Conservation (phyloP, 2,113 vertebrate species). For the Nanorana parkeri region DNA sequence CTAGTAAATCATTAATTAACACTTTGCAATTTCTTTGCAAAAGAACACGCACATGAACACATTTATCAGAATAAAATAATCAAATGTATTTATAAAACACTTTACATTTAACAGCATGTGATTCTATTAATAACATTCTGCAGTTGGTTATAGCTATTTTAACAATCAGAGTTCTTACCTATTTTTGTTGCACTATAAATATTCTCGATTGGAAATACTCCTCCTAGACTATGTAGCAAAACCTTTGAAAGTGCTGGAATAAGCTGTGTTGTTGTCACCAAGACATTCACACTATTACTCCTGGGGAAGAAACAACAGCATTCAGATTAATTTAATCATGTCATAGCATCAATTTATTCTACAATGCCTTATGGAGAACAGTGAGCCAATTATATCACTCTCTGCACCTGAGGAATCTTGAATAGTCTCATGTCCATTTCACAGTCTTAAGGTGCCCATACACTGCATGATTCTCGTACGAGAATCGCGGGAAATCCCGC, state of each 20-base stretch:
- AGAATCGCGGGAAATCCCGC: too few relatives aligned
- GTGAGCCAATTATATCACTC: background rate
- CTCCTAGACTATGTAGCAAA: conserved; percentile 80
- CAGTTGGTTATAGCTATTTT: background rate
- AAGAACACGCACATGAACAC: too few relatives aligned
- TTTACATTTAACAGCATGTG: too few relatives aligned
- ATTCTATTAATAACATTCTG: too few relatives aligned
- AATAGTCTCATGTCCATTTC: too few relatives aligned
- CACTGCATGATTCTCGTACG: too few relatives aligned
- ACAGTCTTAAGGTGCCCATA: too few relatives aligned
- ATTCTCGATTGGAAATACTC: conserved; percentile 83
- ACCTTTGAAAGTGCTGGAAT: conserved; percentile 84
- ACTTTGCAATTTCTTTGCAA: too few relatives aligned
- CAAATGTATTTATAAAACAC: too few relatives aligned
- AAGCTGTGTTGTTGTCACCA: conserved; percentile 82
- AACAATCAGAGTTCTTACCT: conserved; percentile 70
- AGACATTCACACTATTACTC: conserved; percentile 82
- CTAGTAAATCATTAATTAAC: too few relatives aligned
- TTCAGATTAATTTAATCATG: background rate
- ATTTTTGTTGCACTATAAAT: conserved; percentile 86
- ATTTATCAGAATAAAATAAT: too few relatives aligned
- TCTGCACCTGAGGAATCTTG: too few relatives aligned
- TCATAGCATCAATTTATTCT: background rate
- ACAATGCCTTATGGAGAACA: background rate
- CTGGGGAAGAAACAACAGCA: conserved; percentile 61